phyloP scores from a whole-genome alignment of 2,797 vertebrate genomes.

The Sphenopsis melanotis region DNA sequence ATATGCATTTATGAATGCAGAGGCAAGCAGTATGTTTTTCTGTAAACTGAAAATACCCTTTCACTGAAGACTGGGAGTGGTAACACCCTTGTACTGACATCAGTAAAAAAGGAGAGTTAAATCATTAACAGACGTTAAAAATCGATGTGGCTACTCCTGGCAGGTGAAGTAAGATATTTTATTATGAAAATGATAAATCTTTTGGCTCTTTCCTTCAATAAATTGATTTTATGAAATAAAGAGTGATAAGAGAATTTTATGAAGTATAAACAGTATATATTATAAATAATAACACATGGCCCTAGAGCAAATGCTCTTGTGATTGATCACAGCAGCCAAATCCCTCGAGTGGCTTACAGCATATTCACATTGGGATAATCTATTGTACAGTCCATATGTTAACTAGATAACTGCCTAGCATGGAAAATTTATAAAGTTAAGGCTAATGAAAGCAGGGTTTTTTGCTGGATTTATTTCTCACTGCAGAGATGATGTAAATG shows the following conservation, averaged over 20 bases:
- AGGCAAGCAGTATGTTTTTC: not conserved
- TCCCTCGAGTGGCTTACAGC: constrained; percentile 1
- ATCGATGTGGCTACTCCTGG: constrained; percentile 36
- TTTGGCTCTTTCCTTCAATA: constrained; percentile 46
- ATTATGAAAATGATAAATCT: constrained; percentile 43
- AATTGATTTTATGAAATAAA: constrained; percentile 34
- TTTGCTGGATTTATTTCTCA: constrained; percentile 21
- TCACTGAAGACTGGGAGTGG: constrained; percentile 3
- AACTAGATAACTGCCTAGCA: constrained; percentile 29
- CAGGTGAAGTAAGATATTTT: constrained; percentile 59
- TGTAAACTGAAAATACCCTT: not conserved
- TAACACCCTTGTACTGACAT: constrained; percentile 37
- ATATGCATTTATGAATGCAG: not conserved
- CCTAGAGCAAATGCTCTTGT: constrained; percentile 10
- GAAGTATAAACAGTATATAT: constrained; percentile 35
- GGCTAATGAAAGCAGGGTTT: not conserved
- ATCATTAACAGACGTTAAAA: constrained; percentile 59
- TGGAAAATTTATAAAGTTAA: constrained; percentile 29
- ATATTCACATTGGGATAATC: constrained; percentile 8
- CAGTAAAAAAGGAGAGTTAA: constrained; percentile 53
- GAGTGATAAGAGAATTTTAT: constrained; percentile 51
- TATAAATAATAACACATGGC: constrained; percentile 55
- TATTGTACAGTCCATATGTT: constrained; percentile 22
- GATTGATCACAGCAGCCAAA: constrained; percentile 50
- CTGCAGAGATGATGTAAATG: constrained; percentile 8